phyloP scores from a whole-genome alignment of 1,140 invertebrate genomes.

The Drosophila arawakana region DNA sequence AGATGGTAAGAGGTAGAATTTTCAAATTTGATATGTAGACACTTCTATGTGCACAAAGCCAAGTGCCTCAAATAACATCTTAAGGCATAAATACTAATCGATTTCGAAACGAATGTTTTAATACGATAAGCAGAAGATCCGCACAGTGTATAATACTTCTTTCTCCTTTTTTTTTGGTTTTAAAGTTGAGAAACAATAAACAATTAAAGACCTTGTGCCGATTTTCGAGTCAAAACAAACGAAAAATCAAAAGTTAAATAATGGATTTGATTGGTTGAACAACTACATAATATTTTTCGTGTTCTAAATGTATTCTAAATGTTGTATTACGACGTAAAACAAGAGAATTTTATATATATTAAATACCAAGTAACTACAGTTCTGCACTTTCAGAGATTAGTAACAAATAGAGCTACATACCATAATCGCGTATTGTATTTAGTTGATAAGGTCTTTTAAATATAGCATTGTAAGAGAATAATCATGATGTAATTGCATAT shows the following conservation, averaged over 20 bases:
- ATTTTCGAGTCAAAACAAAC: background rate
- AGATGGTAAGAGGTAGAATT: too few species aligned
- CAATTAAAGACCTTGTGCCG: conserved; percentile 36
- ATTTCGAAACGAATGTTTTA: too few species aligned
- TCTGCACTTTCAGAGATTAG: conserved; percentile 80
- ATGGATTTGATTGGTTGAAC: conserved; percentile 27
- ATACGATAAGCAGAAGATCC: too few species aligned
- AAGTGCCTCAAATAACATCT: too few species aligned
- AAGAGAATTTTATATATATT: conserved; percentile 59
- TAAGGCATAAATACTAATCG: too few species aligned
- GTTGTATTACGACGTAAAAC: conserved; percentile 41
- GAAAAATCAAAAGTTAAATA: conserved; percentile 7
- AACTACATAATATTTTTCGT: conserved; percentile 50
- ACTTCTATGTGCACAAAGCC: too few species aligned
- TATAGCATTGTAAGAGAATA: conserved; percentile 32
- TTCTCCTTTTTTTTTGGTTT: conserved; percentile 4
- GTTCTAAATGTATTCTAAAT: conserved; percentile 78
- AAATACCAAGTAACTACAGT: conserved; percentile 46
- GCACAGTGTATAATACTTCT: too few species aligned
- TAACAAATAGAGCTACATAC: conserved; percentile 39
- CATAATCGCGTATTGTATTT: conserved; percentile 11
- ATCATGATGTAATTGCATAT: conserved; percentile 32
- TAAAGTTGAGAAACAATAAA: conserved; percentile 53
- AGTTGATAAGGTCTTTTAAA: conserved; percentile 3
- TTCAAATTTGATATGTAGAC: too few species aligned